Evolutionary conservation across 2,113 vertebrate genomes (phyloP).

Genomic region (Boleophthalmus pectinirostris): DNA sequence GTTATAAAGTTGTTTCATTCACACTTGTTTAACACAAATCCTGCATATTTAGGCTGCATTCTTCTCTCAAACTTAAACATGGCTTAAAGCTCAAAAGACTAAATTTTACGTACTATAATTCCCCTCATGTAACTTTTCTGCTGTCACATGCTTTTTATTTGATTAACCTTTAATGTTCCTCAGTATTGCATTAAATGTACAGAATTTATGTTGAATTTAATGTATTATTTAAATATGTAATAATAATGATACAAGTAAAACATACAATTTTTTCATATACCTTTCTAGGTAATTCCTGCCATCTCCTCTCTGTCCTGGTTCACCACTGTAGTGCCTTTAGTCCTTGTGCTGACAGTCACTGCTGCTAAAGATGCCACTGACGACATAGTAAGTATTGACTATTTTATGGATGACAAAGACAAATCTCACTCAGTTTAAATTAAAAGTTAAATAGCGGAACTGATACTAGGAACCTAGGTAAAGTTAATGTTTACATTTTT

Average conservation of each 20-base stretch:
- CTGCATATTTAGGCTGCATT: too few relatives aligned
- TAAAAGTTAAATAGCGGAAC: not conserved
- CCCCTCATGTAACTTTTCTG: too few relatives aligned
- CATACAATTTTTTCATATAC: not conserved
- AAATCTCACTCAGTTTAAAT: not conserved
- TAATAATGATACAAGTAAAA: too few relatives aligned
- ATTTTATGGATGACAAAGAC: not conserved
- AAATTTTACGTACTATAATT: too few relatives aligned
- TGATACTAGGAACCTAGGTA: not conserved
- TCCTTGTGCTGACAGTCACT: slow-evolving; percentile 86
- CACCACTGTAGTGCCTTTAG: slow-evolving; percentile 87
- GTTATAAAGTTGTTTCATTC: too few relatives aligned
- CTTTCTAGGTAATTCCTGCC: slow-evolving; percentile 85
- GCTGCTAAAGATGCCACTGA: slow-evolving; percentile 91
- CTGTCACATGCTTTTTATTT: too few relatives aligned
- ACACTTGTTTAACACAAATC: too few relatives aligned
- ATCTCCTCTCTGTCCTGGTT: slow-evolving; percentile 92
- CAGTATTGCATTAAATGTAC: not conserved
- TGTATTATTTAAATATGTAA: too few relatives aligned
- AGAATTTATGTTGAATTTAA: too few relatives aligned
- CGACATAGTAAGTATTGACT: slow-evolving; percentile 80
- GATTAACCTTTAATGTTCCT: not conserved
- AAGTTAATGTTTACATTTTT: not conserved
- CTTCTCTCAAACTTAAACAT: too few relatives aligned
- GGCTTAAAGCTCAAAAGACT: too few relatives aligned